Conservation (phyloP, 1,140 invertebrate species). For the Campodea augens region DNA sequence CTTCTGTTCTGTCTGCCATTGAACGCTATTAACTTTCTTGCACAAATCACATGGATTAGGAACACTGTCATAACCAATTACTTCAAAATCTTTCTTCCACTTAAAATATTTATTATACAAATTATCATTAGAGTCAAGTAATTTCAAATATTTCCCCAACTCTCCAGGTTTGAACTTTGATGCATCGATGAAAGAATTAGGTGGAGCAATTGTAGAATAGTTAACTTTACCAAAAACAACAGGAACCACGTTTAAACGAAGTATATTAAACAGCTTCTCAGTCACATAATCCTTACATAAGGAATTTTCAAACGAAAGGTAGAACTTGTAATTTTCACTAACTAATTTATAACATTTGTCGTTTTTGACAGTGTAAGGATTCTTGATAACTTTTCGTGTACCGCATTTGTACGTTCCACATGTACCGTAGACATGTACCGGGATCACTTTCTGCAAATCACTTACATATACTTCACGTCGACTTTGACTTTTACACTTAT, state of each 20-base stretch:
- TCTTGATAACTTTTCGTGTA: conserved; percentile 16
- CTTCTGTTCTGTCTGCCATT: neutral
- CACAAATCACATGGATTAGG: neutral
- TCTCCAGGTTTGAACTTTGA: conserved; percentile 26
- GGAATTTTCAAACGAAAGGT: conserved; percentile 32
- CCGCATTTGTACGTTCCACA: conserved; percentile 23
- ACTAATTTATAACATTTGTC: conserved; percentile 19
- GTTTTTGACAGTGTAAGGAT: conserved; percentile 15
- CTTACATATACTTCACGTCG: conserved; percentile 26
- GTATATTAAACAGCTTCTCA: conserved; percentile 27
- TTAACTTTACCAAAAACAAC: conserved; percentile 23
- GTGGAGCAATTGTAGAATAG: conserved; percentile 20
- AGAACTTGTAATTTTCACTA: conserved; percentile 29
- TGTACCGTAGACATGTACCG: conserved; percentile 32
- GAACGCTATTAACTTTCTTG: neutral
- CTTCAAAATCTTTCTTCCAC: conserved; percentile 20
- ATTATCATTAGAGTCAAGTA: conserved; percentile 22
- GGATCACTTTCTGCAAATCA: conserved; percentile 26
- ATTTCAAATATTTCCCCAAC: conserved; percentile 24
- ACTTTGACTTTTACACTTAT: conserved; percentile 24
- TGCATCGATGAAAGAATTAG: conserved; percentile 23
- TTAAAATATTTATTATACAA: conserved; percentile 26
- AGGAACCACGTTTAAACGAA: conserved; percentile 20
- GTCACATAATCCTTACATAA: conserved; percentile 35
- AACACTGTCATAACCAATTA: conserved; percentile 9